Percentiles rank a stretch among this genome's conserved stretches.
These are phyloP conservation scores for Tetramorium bicarinatum DNA, from an alignment of 2,888 invertebrate species.

Conservation along the genomic window DNA sequence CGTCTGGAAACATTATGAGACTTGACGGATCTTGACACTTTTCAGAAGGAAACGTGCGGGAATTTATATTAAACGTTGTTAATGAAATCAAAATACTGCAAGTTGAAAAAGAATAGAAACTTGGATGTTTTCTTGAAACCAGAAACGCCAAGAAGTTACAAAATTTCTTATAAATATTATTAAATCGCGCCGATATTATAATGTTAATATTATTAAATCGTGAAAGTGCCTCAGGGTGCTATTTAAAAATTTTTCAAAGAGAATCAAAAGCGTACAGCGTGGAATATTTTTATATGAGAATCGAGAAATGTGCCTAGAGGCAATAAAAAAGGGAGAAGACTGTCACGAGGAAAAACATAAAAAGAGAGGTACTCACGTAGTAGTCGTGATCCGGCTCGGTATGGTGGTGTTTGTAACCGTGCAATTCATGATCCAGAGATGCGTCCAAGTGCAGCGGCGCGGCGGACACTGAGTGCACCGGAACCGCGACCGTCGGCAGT, in stretches of 20 bases:
- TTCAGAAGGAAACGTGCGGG: constrained; percentile 4
- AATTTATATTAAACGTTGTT: constrained; percentile 21
- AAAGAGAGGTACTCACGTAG: constrained; percentile 79
- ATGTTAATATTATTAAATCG: neutral
- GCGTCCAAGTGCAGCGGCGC: constrained; percentile 79
- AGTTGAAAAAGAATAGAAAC: too few species aligned
- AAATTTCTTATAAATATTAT: neutral
- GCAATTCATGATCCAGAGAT: constrained; percentile 71
- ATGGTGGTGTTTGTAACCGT: constrained; percentile 73
- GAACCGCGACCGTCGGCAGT: constrained; percentile 83
- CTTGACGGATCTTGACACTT: constrained; percentile 10
- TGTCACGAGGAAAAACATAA: neutral
- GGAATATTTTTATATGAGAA: neutral
- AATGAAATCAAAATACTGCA: neutral
- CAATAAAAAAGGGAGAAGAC: neutral
- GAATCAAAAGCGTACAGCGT: neutral
- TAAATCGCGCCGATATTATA: neutral
- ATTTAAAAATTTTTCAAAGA: neutral
- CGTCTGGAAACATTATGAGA: neutral
- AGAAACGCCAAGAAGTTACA: neutral
- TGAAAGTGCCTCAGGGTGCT: neutral
- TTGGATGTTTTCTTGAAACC: neutral
- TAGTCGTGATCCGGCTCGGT: constrained; percentile 82
- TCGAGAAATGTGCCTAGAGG: neutral
- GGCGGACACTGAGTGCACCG: constrained; percentile 84